phyloP scores from a whole-genome alignment of 2,888 invertebrate species.

The Chironomus riparius region DNA sequence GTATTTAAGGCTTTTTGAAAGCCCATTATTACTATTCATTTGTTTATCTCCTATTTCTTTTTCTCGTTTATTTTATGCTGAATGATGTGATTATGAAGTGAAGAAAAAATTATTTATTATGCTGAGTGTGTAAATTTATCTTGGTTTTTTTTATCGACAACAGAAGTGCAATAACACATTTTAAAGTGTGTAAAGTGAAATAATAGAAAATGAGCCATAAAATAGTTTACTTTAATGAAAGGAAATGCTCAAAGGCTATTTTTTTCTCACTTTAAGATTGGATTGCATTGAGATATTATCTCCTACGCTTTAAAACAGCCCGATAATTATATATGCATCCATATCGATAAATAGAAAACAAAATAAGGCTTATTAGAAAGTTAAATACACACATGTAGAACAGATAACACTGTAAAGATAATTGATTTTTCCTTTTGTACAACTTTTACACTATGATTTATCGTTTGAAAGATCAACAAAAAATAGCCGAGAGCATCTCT shows the following conservation, averaged over 20 bases:
- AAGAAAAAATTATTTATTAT: not conserved
- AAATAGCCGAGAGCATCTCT: not conserved
- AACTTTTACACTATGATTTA: not conserved
- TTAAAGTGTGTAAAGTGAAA: too few species aligned
- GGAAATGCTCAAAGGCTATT: too few species aligned
- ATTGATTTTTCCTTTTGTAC: constrained; percentile 12
- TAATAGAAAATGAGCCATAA: not conserved
- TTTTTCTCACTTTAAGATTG: too few species aligned
- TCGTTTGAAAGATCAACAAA: not conserved
- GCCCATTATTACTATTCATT: not conserved
- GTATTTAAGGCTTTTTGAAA: not conserved
- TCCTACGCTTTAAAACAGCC: not conserved
- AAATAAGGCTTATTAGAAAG: too few species aligned
- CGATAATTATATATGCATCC: too few species aligned
- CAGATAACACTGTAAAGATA: constrained; percentile 9
- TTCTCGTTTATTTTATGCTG: not conserved
- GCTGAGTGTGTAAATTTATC: not conserved
- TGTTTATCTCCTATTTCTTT: not conserved
- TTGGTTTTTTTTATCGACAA: not conserved
- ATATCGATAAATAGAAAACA: too few species aligned
- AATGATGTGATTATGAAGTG: not conserved
- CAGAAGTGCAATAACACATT: not conserved
- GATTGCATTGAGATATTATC: not conserved
- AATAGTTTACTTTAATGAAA: not conserved
- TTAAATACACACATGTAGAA: too few species aligned